phyloP scores from a whole-genome alignment of 1,140 invertebrate genomes.

The Aphelenchoides besseyi region DNA sequence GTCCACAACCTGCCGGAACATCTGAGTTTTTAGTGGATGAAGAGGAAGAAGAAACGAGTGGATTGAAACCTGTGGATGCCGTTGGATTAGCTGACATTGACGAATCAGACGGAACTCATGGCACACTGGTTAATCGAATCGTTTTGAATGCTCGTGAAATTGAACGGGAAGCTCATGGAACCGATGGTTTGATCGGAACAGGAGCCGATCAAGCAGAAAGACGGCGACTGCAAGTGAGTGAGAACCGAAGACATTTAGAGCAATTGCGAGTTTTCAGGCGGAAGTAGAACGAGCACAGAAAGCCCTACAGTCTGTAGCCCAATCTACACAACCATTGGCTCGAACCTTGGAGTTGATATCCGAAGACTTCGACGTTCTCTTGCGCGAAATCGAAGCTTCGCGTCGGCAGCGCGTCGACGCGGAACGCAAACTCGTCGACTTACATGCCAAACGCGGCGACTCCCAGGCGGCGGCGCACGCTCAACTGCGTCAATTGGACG shows the following conservation, averaged over 20 bases:
- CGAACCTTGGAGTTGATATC: conserved; percentile 45
- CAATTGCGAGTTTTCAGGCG: conserved; percentile 5
- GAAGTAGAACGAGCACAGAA: conserved; percentile 44
- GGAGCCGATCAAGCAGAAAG: background rate
- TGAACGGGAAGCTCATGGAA: conserved; percentile 33
- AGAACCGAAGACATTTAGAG: background rate
- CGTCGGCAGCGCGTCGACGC: conserved; percentile 26
- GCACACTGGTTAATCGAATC: conserved; percentile 44
- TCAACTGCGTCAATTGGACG: conserved; percentile 35
- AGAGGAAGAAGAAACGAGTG: conserved; percentile 34
- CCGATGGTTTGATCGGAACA: background rate
- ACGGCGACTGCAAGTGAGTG: conserved; percentile 3
- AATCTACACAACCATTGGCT: conserved; percentile 41
- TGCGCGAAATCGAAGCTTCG: conserved; percentile 44
- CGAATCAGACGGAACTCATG: conserved; percentile 31
- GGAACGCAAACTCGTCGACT: conserved; percentile 31
- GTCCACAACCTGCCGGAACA: background rate
- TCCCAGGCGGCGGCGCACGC: conserved; percentile 20
- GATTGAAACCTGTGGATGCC: background rate
- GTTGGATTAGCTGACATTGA: conserved; percentile 29
- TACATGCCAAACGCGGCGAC: background rate
- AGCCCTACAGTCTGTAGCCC: conserved; percentile 35
- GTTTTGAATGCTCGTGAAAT: conserved; percentile 46
- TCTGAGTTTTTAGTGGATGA: conserved; percentile 46
- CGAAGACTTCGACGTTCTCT: conserved; percentile 48